phyloP scores from a whole-genome alignment of 2,113 vertebrate genomes.

The Saguinus imperator region DNA sequence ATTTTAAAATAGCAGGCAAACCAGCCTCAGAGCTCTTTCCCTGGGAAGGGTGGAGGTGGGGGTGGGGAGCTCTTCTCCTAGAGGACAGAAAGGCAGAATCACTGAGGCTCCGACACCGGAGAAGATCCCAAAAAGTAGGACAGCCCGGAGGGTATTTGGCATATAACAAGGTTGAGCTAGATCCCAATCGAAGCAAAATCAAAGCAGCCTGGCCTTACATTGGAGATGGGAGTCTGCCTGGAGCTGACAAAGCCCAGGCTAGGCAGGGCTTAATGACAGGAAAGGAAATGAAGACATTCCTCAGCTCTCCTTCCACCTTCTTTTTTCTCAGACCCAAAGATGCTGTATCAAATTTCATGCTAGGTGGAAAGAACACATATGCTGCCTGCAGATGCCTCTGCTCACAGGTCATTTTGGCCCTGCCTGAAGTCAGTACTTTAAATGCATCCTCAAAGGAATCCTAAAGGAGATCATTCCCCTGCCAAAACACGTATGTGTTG shows the following conservation, averaged over 20 bases:
- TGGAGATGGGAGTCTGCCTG: conserved; percentile 52
- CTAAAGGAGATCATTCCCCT: background rate
- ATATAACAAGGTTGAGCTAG: conserved; percentile 64
- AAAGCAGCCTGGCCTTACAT: conserved; percentile 55
- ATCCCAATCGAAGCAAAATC: conserved; percentile 70
- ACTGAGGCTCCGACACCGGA: conserved; percentile 33
- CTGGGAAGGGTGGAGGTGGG: background rate
- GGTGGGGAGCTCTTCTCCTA: background rate
- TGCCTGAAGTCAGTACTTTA: conserved; percentile 25
- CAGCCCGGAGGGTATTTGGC: conserved; percentile 75
- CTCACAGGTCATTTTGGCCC: background rate
- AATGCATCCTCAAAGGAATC: conserved; percentile 17
- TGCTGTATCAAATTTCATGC: background rate
- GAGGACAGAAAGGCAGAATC: conserved; percentile 45
- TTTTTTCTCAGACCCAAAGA: conserved; percentile 10
- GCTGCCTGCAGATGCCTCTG: background rate
- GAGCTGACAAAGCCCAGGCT: conserved; percentile 49
- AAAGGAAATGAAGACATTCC: conserved; percentile 70
- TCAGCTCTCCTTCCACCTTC: conserved; percentile 23
- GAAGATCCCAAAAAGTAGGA: conserved; percentile 71
- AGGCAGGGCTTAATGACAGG: conserved; percentile 49
- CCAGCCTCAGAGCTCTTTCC: background rate
- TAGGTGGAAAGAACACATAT: background rate
- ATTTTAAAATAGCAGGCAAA: conserved; percentile 5
- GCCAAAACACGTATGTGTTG: background rate